These are phyloP conservation scores for Chloroclysta siterata DNA, from an alignment of 2,888 invertebrate genomes.

Conservation along the genomic window DNA sequence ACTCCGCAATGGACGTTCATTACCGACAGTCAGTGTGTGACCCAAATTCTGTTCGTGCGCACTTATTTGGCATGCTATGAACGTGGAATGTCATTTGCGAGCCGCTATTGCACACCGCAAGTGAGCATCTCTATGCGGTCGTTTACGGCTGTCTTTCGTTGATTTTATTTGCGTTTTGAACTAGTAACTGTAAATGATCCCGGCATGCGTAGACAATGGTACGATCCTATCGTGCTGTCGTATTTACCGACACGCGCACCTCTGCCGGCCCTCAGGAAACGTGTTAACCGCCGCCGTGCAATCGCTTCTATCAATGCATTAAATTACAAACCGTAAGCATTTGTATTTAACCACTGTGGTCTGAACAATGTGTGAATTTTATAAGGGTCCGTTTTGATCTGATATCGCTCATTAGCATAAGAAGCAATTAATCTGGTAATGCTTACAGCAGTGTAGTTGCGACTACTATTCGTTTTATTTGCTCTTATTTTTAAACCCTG, in stretches of 20 bases:
- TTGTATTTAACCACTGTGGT: constrained; percentile 53
- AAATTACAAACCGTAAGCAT: constrained; percentile 53
- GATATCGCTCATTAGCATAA: constrained; percentile 18
- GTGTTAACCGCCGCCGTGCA: constrained; percentile 53
- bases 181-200: constrained; percentile 57
- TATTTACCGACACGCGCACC: constrained; percentile 53
- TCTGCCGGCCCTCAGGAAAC: constrained; percentile 48
- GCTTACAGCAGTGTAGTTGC: constrained; percentile 1
- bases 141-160: constrained; percentile 60
- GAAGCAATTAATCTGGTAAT: constrained; percentile 22
- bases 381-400: constrained; percentile 28
- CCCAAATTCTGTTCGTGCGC: constrained; percentile 68
- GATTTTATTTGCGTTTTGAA: constrained; percentile 65
- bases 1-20: constrained; percentile 61
- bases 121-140: constrained; percentile 60
- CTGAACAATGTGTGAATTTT: constrained; percentile 48
- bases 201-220: constrained; percentile 47
- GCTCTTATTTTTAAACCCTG: neutral
- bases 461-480: neutral
- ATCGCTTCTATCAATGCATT: constrained; percentile 58
- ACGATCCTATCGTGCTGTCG: constrained; percentile 53
- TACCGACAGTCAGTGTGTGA: constrained; percentile 75
- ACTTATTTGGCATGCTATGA: constrained; percentile 70
- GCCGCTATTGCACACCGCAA: constrained; percentile 75
- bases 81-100: constrained; percentile 74